A percentile compares a stretch with the other conserved stretches of the same genome.
Conservation (phyloP, 2,113 vertebrate species). For the Atlantisia rogersi region DNA sequence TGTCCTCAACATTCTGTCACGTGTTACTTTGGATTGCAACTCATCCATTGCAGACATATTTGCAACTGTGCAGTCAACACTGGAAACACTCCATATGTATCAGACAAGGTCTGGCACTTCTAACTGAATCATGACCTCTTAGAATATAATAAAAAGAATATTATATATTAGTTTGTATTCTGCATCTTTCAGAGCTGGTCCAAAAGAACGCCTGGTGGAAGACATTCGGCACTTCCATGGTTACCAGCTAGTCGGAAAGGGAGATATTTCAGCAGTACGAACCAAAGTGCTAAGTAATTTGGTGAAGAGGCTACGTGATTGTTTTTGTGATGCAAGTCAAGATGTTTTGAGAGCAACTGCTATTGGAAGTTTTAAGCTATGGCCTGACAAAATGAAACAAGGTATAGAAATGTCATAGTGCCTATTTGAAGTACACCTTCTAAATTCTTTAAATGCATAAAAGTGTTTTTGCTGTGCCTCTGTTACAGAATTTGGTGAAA, state of each 20-base stretch:
- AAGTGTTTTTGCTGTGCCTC: not conserved
- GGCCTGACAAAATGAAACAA: slow-evolving; percentile 65
- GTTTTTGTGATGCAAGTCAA: slow-evolving; percentile 66
- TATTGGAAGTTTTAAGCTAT: slow-evolving; percentile 71
- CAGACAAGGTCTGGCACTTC: slow-evolving; percentile 48
- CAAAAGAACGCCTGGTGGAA: slow-evolving; percentile 59
- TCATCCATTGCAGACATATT: slow-evolving; percentile 68
- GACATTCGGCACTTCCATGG: slow-evolving; percentile 46
- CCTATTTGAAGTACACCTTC: not conserved
- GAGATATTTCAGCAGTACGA: slow-evolving; percentile 53
- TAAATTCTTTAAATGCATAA: not conserved
- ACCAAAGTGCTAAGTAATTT: slow-evolving; percentile 52
- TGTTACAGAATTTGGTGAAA: slow-evolving; percentile 70
- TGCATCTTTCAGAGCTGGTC: slow-evolving; percentile 41
- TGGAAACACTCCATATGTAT: slow-evolving; percentile 66
- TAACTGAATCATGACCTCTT: not conserved
- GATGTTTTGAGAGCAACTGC: slow-evolving; percentile 61
- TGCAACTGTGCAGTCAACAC: slow-evolving; percentile 33
- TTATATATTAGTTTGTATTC: not conserved
- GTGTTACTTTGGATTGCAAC: slow-evolving; percentile 17
- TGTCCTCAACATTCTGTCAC: slow-evolving; percentile 65
- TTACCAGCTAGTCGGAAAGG: slow-evolving; percentile 50
- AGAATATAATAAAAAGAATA: not conserved
- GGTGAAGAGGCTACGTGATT: slow-evolving; percentile 39
- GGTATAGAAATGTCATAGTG: slow-evolving; percentile 21